phyloP scores from a whole-genome alignment of 2,888 invertebrate species.

The Spicauda simplicius region DNA sequence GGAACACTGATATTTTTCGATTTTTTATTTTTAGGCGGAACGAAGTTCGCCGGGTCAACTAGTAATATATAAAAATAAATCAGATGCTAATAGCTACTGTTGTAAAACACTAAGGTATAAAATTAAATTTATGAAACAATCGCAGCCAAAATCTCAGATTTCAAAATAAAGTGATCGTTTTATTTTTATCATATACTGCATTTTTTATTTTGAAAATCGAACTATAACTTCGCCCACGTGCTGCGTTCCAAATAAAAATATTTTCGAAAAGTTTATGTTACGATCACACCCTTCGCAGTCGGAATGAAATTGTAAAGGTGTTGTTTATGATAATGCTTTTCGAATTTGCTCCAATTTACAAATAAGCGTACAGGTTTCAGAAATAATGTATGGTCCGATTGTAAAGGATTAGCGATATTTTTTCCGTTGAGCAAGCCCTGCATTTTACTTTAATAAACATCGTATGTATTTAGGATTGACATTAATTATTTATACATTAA shows the following conservation, averaged over 20 bases:
- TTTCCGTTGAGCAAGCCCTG: too few species aligned
- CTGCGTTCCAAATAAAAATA: conserved; percentile 25
- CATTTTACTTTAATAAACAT: too few species aligned
- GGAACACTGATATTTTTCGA: too few species aligned
- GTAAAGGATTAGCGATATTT: not conserved
- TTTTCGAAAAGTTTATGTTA: conserved; percentile 17
- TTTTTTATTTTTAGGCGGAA: too few species aligned
- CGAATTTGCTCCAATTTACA: conserved; percentile 8
- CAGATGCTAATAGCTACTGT: too few species aligned
- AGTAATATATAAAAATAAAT: too few species aligned
- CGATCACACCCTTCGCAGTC: conserved; percentile 43
- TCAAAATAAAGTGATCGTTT: not conserved
- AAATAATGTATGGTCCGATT: not conserved
- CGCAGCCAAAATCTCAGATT: not conserved
- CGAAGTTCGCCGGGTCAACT: too few species aligned
- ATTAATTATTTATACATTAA: too few species aligned
- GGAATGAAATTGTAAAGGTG: conserved; percentile 62
- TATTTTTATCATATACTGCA: not conserved
- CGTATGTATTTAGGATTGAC: too few species aligned
- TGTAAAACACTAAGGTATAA: too few species aligned
- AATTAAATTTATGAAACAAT: not conserved
- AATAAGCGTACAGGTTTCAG: not conserved
- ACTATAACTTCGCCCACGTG: conserved; percentile 11
- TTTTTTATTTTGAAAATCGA: not conserved
- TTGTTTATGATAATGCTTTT: conserved; percentile 55